Conservation (phyloP, 2,888 invertebrate species). For the Agriopis leucophaearia region DNA sequence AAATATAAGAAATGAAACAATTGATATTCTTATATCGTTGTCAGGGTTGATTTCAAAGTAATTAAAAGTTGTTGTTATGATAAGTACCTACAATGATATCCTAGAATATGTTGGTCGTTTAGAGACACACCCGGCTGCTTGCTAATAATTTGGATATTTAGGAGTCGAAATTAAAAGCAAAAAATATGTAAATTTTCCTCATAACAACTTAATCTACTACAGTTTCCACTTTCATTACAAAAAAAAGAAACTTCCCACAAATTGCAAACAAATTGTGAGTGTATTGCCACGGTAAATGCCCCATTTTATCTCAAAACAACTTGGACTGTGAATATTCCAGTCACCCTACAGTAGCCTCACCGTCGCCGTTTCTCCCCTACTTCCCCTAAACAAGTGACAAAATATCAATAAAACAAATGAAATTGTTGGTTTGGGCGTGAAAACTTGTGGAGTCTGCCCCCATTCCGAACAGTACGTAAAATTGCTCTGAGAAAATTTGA, state of each 20-base stretch:
- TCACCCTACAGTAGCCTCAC: slow-evolving; percentile 41
- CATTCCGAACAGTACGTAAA: slow-evolving; percentile 1
- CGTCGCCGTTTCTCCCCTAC: slow-evolving; percentile 35
- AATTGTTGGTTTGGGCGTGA: slow-evolving; percentile 52
- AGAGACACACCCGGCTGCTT: too few species aligned
- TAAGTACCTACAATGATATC: too few species aligned
- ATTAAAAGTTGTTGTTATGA: too few species aligned
- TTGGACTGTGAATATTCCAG: slow-evolving; percentile 37
- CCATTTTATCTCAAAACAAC: slow-evolving; percentile 52
- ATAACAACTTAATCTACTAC: not conserved
- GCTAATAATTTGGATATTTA: too few species aligned
- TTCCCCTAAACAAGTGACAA: slow-evolving; percentile 51
- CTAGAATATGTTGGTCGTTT: too few species aligned
- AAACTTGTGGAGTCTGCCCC: slow-evolving; percentile 19
- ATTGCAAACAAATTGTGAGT: slow-evolving; percentile 57
- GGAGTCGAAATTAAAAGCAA: too few species aligned
- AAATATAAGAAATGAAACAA: too few species aligned
- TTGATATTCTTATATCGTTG: too few species aligned
- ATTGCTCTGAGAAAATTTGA: not conserved
- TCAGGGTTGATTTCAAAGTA: too few species aligned
- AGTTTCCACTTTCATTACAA: slow-evolving; percentile 14
- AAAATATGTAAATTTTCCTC: too few species aligned
- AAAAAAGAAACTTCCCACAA: slow-evolving; percentile 45
- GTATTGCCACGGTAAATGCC: slow-evolving; percentile 54
- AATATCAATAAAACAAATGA: slow-evolving; percentile 73